A percentile compares a stretch with the other conserved stretches of the same genome.
Evolutionary conservation across 2,113 vertebrate genomes (phyloP).

Genomic region (Coptodon bakossiorum): DNA sequence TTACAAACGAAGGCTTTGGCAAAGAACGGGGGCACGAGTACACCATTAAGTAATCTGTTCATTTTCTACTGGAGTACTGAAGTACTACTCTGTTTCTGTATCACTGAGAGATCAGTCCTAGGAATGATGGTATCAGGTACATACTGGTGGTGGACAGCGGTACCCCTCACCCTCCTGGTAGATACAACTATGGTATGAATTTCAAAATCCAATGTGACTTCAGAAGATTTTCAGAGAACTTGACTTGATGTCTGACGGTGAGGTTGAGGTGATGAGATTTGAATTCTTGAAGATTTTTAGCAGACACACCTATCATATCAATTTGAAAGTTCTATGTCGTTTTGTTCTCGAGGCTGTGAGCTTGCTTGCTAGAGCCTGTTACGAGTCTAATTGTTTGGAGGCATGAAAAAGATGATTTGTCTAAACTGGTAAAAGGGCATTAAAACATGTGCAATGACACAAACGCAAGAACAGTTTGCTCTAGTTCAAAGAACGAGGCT

Average conservation of each 20-base stretch:
- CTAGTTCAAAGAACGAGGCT: not conserved
- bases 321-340: accelerated
- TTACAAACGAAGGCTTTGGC: not conserved
- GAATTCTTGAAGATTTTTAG: accelerated
- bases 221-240: not conserved
- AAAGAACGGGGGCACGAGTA: accelerated
- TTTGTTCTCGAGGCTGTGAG: not conserved
- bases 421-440: accelerated
- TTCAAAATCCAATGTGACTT: not conserved
- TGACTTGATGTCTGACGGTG: not conserved
- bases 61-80: not conserved
- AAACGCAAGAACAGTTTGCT: accelerated
- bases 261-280: not conserved
- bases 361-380: accelerated
- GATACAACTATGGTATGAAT: not conserved
- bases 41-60: not conserved
- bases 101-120: not conserved
- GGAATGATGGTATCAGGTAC: accelerated
- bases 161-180: accelerated
- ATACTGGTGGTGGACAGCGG: not conserved
- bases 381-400: not conserved
- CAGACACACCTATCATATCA: not conserved
- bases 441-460: not conserved
- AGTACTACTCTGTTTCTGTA: accelerated
- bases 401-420: not conserved